Base-by-base conservation (phyloP, 2,888 invertebrate species). In the Caenorhabditis doughertyi region DNA sequence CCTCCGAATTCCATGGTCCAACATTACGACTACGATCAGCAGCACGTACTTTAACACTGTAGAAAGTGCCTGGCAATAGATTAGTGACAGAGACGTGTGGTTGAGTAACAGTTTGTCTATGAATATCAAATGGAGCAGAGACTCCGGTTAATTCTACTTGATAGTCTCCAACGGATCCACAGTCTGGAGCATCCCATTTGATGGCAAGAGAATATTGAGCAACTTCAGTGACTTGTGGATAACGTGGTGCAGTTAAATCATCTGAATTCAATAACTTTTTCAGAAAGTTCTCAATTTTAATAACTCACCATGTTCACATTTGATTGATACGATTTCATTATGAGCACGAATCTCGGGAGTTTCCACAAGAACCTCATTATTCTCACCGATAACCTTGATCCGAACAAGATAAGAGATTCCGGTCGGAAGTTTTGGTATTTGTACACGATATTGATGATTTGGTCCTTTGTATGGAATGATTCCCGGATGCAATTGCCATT, bases 391-490 rank as follows among this genome's bases (percentile, higher is more conserved):
- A 23, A 91, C 85, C 73, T 91, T 91, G 73, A 92, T 92, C 3
- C 92, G 86, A 25, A 92, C 92, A 73, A 90, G 90, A 76, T 92
- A 92, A 8, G 91, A 87, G 32, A 89, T 88, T 64, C 91, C 91
- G 7, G 90, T 89, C 25, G 92, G 92, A 55, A 92, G 87, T 64
- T 88, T 85, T 9, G 91, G 91, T 32, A 91, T 91, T 89, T 91
- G 55, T 21, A 92, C 91, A 60, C 91, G 84, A 77, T 92, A 92
- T 79, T 91, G 90, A 64, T 90, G 89, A 72, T 92, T 91, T 23
- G 92, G 90, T 27, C 92, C 92, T 77, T 92, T 91, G 86, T 92
- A 92, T 13, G 91, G 92, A 49, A 92, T 92, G 64, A 91, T 84
- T 39, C 92, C 91, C n/a, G 90, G 87, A 72, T 92, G 92, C 23